phyloP scores from a whole-genome alignment of 1,140 invertebrate genomes.

The Hormaphis cornu region DNA sequence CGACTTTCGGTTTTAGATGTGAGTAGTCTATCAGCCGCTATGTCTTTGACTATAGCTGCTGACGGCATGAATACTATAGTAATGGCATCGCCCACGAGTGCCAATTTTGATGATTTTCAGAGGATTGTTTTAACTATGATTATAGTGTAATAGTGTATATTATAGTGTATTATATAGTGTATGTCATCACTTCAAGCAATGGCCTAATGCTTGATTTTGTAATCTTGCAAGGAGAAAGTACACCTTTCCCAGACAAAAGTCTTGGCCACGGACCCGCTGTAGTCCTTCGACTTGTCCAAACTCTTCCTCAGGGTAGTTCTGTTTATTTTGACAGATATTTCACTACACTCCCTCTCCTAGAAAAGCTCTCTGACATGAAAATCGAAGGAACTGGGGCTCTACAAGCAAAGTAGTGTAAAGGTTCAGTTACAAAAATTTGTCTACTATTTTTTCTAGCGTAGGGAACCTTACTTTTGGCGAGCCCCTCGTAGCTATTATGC shows the following conservation, averaged over 20 bases:
- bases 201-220: conserved; percentile 38
- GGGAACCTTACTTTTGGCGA: too few relatives aligned
- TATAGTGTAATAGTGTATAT: too few relatives aligned
- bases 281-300: conserved; percentile 34
- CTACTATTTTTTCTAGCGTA: too few relatives aligned
- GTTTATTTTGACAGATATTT: conserved; percentile 39
- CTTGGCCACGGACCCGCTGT: conserved; percentile 34
- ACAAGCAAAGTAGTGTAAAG: too few relatives aligned
- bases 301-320: conserved; percentile 35
- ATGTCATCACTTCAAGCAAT: conserved; percentile 34
- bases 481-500: too few relatives aligned
- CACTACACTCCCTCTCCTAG: conserved; percentile 9
- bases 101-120: neutral
- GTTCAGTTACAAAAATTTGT: too few relatives aligned
- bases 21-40: neutral
- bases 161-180: too few relatives aligned
- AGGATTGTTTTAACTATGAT: neutral
- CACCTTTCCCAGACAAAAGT: conserved; percentile 1
- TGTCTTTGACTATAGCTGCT: neutral
- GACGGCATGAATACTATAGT: neutral
- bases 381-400: conserved; percentile 32
- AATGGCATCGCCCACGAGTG: neutral
- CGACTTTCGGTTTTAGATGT: too few relatives aligned
- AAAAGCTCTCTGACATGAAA: neutral
- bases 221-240: conserved; percentile 34